A percentile compares a stretch with the other conserved stretches of the same genome.
phyloP scores from a whole-genome alignment of 2,888 invertebrate species.

The Melipona beecheii region DNA sequence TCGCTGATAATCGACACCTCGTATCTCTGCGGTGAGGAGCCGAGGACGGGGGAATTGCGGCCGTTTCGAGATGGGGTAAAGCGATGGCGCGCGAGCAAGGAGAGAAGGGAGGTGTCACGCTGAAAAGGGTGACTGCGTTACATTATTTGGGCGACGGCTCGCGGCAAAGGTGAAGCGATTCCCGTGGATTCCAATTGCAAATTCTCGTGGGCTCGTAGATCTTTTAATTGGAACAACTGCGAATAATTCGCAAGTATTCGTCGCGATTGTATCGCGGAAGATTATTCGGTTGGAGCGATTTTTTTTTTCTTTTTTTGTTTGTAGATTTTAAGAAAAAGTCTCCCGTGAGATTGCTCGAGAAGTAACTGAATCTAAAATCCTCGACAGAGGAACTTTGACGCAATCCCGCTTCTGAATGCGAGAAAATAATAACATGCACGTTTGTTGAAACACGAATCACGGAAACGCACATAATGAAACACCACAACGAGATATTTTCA shows the following conservation, averaged over 20 bases:
- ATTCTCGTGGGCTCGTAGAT: background rate
- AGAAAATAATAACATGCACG: background rate
- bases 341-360: too few species aligned
- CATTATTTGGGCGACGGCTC: background rate
- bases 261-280: background rate
- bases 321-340: background rate
- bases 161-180: background rate
- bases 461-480: background rate
- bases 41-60: background rate
- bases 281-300: background rate
- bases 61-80: background rate
- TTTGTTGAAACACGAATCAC: background rate
- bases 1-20: conserved; percentile 13
- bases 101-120: background rate
- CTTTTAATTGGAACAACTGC: background rate
- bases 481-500: conserved; percentile 1
- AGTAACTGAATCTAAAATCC: background rate
- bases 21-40: background rate
- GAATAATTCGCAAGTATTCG: background rate
- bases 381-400: background rate
- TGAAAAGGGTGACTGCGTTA: background rate
- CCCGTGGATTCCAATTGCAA: background rate
- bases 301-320: background rate
- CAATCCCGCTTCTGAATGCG: background rate
- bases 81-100: background rate